Conservation (phyloP, 2,888 invertebrate species). For the Clanis bilineata region DNA sequence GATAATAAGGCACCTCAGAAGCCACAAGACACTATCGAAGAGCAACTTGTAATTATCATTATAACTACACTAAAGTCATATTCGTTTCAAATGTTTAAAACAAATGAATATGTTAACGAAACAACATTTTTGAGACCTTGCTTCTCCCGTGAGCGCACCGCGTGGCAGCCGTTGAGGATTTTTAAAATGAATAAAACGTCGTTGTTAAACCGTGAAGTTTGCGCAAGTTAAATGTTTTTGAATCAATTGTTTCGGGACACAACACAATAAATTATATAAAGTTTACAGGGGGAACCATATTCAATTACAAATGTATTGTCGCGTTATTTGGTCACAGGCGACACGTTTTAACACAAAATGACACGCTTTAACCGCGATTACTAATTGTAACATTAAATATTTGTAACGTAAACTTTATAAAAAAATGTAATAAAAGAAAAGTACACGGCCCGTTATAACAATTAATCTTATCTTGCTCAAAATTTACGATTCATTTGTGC, state of each 20-base stretch:
- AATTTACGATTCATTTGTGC: neutral
- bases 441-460: constrained; percentile 22
- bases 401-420: constrained; percentile 39
- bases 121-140: no score
- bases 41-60: no score
- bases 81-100: no score
- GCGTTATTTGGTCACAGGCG: constrained; percentile 44
- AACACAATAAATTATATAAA: constrained; percentile 22
- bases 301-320: constrained; percentile 58
- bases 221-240: constrained; percentile 3
- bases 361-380: constrained; percentile 42
- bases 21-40: no score
- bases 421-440: constrained; percentile 17
- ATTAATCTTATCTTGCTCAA: neutral
- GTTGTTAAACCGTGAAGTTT: neutral
- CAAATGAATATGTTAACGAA: no score
- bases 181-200: neutral
- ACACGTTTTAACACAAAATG: constrained; percentile 42
- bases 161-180: neutral
- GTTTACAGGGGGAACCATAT: constrained; percentile 33
- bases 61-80: no score
- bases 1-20: no score
- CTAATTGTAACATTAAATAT: constrained; percentile 56
- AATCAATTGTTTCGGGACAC: neutral
- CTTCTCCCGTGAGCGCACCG: neutral